Conservation (phyloP, 1,140 invertebrate genomes). For the Ips nitidus region DNA sequence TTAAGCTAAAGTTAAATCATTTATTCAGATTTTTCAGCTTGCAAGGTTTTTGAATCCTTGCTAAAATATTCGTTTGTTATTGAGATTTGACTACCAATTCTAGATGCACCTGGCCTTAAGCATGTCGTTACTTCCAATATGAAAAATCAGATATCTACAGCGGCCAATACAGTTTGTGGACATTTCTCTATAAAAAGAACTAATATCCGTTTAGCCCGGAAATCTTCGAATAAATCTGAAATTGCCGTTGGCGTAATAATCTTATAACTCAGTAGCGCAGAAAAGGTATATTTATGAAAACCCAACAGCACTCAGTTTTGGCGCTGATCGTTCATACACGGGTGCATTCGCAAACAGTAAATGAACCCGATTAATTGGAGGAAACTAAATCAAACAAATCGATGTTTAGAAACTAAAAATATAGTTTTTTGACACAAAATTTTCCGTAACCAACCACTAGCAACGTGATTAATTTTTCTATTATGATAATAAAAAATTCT, state of each 20-base stretch:
- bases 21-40: slow-evolving; percentile 29
- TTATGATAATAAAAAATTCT: too few relatives aligned
- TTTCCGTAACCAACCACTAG: too few relatives aligned
- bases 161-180: slow-evolving; percentile 7
- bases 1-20: slow-evolving; percentile 34
- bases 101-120: not conserved
- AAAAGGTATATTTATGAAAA: slow-evolving; percentile 3
- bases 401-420: not conserved
- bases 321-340: not conserved
- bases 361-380: not conserved
- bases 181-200: slow-evolving; percentile 20
- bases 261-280: slow-evolving; percentile 7
- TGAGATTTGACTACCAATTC: too few relatives aligned
- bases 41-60: slow-evolving; percentile 4
- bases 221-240: slow-evolving; percentile 20
- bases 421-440: too few relatives aligned
- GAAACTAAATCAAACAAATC: not conserved
- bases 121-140: not conserved
- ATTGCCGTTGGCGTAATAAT: slow-evolving; percentile 13
- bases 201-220: slow-evolving; percentile 21
- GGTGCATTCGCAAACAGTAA: not conserved
- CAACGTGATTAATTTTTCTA: too few relatives aligned
- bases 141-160: slow-evolving; percentile 7
- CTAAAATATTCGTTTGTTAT: too few relatives aligned
- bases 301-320: not conserved